A percentile compares a stretch with the other conserved stretches of the same genome.
These are phyloP conservation scores for Arrhopalites spinosus DNA, from an alignment of 2,888 invertebrate species.

Conservation along the genomic window DNA sequence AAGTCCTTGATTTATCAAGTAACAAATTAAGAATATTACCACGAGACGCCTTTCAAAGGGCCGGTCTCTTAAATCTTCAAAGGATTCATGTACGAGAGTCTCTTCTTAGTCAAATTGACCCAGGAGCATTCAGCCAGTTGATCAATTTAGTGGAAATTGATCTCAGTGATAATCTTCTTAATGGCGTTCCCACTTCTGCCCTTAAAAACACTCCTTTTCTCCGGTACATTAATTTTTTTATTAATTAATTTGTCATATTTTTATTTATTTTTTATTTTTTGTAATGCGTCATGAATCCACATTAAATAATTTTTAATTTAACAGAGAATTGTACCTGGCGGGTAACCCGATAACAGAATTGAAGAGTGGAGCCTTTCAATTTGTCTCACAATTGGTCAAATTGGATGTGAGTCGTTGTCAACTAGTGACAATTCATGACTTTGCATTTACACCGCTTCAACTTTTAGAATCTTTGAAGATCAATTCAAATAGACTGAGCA, in stretches of 20 bases:
- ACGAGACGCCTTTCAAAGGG: conserved; percentile 78
- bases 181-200: conserved; percentile 77
- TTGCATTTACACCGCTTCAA: conserved; percentile 77
- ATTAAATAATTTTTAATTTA: conserved; percentile 22
- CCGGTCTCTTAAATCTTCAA: conserved; percentile 83
- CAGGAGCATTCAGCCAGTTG: conserved; percentile 80
- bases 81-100: conserved; percentile 82
- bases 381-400: conserved; percentile 77
- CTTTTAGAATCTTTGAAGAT: conserved; percentile 78
- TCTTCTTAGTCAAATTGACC: conserved; percentile 82
- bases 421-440: conserved; percentile 71
- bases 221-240: no score
- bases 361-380: conserved; percentile 74
- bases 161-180: conserved; percentile 80
- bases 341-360: conserved; percentile 83
- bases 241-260: background rate
- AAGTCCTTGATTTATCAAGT: conserved; percentile 86
- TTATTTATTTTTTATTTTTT: background rate
- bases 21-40: conserved; percentile 84
- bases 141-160: conserved; percentile 90
- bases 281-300: background rate
- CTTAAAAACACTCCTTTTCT: conserved; percentile 80
- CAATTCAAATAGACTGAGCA: conserved; percentile 74
- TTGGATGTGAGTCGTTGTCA: conserved; percentile 83
- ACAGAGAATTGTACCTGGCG: conserved; percentile 72